phyloP scores from a whole-genome alignment of 2,888 invertebrate genomes.

The Bombyx huttoni region DNA sequence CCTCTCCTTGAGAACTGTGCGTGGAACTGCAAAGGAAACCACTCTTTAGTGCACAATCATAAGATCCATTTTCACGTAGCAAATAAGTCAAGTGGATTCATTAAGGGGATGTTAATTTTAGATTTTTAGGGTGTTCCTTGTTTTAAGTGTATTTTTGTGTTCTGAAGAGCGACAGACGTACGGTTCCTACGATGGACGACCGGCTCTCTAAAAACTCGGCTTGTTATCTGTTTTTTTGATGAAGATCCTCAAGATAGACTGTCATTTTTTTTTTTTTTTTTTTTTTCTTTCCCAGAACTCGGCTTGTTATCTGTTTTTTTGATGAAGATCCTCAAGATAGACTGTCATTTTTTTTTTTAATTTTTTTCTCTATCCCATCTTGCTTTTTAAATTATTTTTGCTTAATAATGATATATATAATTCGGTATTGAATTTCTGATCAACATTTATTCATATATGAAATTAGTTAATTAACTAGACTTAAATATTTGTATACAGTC shows the following conservation, averaged over 20 bases:
- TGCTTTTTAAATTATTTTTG: too few species aligned
- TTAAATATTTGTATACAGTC: too few species aligned
- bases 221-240: slow-evolving; percentile 17
- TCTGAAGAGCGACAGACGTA: slow-evolving; percentile 23
- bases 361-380: too few species aligned
- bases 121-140: slow-evolving; percentile 38
- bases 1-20: slow-evolving; percentile 86
- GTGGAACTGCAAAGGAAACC: slow-evolving; percentile 76
- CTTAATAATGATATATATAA: too few species aligned
- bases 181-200: slow-evolving; percentile 19
- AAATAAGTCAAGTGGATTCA: slow-evolving; percentile 19
- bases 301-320: slow-evolving; percentile 16
- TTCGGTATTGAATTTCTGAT: too few species aligned
- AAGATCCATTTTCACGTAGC: slow-evolving; percentile 17
- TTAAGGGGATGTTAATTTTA: slow-evolving; percentile 52
- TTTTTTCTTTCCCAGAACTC: slow-evolving; percentile 10
- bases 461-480: too few species aligned
- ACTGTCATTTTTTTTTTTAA: too few species aligned
- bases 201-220: slow-evolving; percentile 20
- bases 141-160: slow-evolving; percentile 39
- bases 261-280: too few species aligned
- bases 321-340: slow-evolving; percentile 10
- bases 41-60: slow-evolving; percentile 22
- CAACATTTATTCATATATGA: too few species aligned
- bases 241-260: slow-evolving; percentile 7